Evolutionary conservation across 2,797 vertebrate genomes (phyloP), one percentile per base, ranked within the genome.

Genomic region (Leptoclinus maculatus): DNA sequence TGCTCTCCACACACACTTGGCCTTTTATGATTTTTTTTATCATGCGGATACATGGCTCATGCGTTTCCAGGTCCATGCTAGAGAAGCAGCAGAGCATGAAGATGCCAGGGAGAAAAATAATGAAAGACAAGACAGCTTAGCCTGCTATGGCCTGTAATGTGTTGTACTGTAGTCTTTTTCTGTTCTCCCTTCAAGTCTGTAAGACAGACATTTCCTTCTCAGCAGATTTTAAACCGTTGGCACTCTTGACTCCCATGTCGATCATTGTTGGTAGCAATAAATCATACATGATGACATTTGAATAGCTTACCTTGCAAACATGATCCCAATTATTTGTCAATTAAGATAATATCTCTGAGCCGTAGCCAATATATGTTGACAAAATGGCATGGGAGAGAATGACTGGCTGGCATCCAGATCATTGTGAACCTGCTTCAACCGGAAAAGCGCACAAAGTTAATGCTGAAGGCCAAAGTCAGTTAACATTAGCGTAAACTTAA

Each of bases 101-200:
- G 78, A 86, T 76, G 83, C 87, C 83, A 85, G 64, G 36, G 7
- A 74, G 73, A 43, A 68, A 78, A 85, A 79, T 83, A 78, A 82
- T 78, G 38, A 79, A 85, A 88, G 71, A 82, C 79, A 82, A 87
- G 80, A 57, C 56, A 77, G 88, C 80, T 81, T 74, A 86, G 77
- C 88, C 66, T 89, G 86, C 80, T 77, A 21, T 19, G n/a, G 83
- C 80, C 58, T 79, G 71, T 36, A 23, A 64, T 65, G 38, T 53
- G 45, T 60, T 17, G 23, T 2, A 39, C 17, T 64, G 36, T 58
- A 53, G 54, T 70, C 19, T 63, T 67, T 64, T 58, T 76, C 49
- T 45, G 11, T 66, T 82, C 68, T 80, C 32, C 47, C 63, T 56
- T 79, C 58, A 78, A 49, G 56, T 68, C 58, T 64, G 5, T 68